Conservation (phyloP, 2,797 vertebrate genomes). For the Malacoctenus gilli region DNA sequence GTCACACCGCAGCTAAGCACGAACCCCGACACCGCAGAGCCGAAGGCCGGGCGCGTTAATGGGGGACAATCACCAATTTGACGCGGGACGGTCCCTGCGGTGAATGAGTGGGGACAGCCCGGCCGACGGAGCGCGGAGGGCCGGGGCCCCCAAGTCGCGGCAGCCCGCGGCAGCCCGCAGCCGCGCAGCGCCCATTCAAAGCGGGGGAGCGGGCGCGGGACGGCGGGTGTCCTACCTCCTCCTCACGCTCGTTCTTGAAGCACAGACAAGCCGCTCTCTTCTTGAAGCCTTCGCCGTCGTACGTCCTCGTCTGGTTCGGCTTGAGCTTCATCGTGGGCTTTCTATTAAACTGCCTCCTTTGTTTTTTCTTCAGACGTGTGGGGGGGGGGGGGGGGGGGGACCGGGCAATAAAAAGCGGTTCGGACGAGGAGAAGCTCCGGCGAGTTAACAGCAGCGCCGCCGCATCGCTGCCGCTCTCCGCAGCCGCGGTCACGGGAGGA, state of each 20-base stretch:
- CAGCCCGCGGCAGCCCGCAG: not conserved
- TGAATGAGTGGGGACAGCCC: constrained; percentile 43
- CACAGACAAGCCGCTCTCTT: constrained; percentile 93
- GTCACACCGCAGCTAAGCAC: no score
- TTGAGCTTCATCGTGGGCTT: constrained; percentile 92
- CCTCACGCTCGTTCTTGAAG: constrained; percentile 93
- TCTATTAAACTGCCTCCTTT: constrained; percentile 43
- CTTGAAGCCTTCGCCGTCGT: constrained; percentile 94
- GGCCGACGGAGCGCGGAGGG: not conserved
- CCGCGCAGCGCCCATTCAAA: no score
- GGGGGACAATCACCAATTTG: not conserved
- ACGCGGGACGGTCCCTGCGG: not conserved
- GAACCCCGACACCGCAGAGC: not conserved
- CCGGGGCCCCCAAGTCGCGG: constrained; percentile 53
- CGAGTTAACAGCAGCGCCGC: constrained; percentile 63
- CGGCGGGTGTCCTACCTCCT: constrained; percentile 85
- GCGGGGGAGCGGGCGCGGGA: no score
- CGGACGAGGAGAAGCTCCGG: constrained; percentile 8
- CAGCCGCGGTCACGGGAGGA: constrained; percentile 43
- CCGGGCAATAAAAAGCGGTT: no score
- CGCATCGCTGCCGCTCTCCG: constrained; percentile 61
- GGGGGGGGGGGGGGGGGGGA: not conserved
- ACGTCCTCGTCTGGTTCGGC: constrained; percentile 96
- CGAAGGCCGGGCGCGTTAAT: not conserved
- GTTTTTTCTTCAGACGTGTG: no score